A percentile compares a stretch with the other conserved stretches of the same genome.
phyloP scores from a whole-genome alignment of 1,140 invertebrate species.

The Gryllus bimaculatus region DNA sequence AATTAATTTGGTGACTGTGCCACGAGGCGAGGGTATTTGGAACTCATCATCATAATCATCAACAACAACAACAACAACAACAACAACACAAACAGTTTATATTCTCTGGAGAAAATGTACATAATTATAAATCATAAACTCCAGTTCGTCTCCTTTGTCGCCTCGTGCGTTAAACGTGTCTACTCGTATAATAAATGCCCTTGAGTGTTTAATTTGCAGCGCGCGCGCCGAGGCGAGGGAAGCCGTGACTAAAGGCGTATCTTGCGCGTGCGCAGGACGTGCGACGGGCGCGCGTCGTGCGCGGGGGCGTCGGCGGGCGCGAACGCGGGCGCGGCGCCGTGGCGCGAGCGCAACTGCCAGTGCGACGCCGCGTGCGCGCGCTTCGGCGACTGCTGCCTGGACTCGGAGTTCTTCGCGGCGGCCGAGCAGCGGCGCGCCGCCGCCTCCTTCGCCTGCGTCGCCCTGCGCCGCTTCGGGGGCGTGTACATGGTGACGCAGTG shows the following conservation, averaged over 20 bases:
- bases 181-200: no score
- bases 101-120: no score
- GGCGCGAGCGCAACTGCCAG: constrained; percentile 36
- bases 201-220: not conserved
- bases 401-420: constrained; percentile 32
- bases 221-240: not conserved
- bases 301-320: not conserved
- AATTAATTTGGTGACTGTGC: not conserved
- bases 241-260: not conserved
- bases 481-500: constrained; percentile 40
- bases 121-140: no score
- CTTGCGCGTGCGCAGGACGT: not conserved
- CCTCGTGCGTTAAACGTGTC: no score
- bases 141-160: no score
- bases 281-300: not conserved
- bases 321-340: no score
- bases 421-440: constrained; percentile 27
- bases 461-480: constrained; percentile 34
- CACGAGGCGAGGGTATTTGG: not conserved
- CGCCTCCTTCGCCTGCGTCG: constrained; percentile 33
- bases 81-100: no score
- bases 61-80: no score
- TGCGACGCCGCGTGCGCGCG: constrained; percentile 38
- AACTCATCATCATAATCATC: no score
- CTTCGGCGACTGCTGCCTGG: constrained; percentile 44